A percentile compares a stretch with the other conserved stretches of the same genome.
phyloP scores from a whole-genome alignment of 1,140 invertebrate genomes.

The Drosophila rufa region DNA sequence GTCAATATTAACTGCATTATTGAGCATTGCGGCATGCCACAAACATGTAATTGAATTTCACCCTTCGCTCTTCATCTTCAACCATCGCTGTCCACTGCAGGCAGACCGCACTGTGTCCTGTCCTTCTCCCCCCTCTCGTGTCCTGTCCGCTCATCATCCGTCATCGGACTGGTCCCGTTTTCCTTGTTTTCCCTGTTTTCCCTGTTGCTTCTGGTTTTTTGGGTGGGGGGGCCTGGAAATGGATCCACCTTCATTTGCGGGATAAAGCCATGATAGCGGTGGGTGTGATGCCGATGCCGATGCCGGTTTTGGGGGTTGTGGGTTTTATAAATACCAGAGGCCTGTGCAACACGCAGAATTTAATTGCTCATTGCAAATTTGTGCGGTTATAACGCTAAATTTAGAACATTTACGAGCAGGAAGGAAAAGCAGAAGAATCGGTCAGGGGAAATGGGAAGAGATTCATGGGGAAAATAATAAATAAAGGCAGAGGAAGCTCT shows the following conservation, averaged over 20 bases:
- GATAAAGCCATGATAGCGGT: slow-evolving; percentile 6
- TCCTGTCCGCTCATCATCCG: slow-evolving; percentile 56
- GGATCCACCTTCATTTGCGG: slow-evolving; percentile 53
- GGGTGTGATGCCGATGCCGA: neutral
- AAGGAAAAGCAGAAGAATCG: neutral
- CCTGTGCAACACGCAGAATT: slow-evolving; percentile 61
- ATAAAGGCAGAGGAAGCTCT: too few species aligned
- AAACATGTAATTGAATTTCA: slow-evolving; percentile 83
- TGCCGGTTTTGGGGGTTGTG: slow-evolving; percentile 37
- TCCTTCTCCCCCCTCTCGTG: neutral
- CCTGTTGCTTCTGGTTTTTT: slow-evolving; percentile 23
- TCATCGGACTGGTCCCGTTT: slow-evolving; percentile 43
- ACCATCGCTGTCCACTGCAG: slow-evolving; percentile 33
- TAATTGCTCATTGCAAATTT: slow-evolving; percentile 78
- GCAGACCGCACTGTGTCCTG: slow-evolving; percentile 37
- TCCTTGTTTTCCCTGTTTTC: slow-evolving; percentile 53
- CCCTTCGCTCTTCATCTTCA: slow-evolving; percentile 57
- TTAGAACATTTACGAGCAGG: slow-evolving; percentile 51
- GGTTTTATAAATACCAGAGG: slow-evolving; percentile 44
- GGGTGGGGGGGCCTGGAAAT: slow-evolving; percentile 21
- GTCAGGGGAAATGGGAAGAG: slow-evolving; percentile 1
- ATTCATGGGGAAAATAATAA: neutral
- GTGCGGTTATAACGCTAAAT: slow-evolving; percentile 76
- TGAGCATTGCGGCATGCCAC: slow-evolving; percentile 81
- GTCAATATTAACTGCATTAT: slow-evolving; percentile 84